These are phyloP conservation scores for Alca torda DNA, from an alignment of 2,797 vertebrate species.

Conservation along the genomic window DNA sequence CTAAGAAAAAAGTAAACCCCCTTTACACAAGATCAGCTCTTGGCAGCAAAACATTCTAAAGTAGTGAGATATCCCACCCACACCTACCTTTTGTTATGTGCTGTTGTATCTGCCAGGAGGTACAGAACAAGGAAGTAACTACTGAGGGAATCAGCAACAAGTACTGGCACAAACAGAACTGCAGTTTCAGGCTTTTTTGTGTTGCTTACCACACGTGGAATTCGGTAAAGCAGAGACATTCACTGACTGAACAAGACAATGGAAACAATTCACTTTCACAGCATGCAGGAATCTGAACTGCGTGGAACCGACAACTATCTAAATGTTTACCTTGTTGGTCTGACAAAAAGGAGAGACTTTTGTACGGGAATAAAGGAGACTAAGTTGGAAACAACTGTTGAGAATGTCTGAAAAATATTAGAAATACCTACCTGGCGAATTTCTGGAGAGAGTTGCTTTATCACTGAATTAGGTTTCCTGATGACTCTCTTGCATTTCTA, in stretches of 20 bases:
- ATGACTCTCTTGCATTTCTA: not conserved
- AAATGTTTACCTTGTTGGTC: not conserved
- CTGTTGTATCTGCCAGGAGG: not conserved
- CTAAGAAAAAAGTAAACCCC: not conserved
- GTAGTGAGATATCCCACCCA: not conserved
- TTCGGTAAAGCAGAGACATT: not conserved
- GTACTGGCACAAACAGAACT: not conserved
- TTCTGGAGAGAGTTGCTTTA: not conserved
- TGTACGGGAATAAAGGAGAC: not conserved
- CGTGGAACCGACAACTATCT: not conserved
- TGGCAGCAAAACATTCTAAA: no score
- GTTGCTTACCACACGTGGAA: not conserved
- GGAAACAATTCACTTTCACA: not conserved
- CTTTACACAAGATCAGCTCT: not conserved
- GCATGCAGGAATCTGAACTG: not conserved
- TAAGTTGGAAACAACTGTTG: not conserved
- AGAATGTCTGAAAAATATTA: not conserved
- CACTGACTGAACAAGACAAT: not conserved
- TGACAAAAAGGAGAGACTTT: not conserved
- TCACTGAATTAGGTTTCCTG: not conserved
- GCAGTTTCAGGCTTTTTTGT: not conserved
- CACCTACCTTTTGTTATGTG: not conserved
- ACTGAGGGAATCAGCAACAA: not conserved
- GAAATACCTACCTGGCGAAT: not conserved
- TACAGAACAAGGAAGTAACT: not conserved